These are phyloP conservation scores for Craterocephalus amniculus DNA, from an alignment of 2,797 vertebrate genomes.

Conservation along the genomic window DNA sequence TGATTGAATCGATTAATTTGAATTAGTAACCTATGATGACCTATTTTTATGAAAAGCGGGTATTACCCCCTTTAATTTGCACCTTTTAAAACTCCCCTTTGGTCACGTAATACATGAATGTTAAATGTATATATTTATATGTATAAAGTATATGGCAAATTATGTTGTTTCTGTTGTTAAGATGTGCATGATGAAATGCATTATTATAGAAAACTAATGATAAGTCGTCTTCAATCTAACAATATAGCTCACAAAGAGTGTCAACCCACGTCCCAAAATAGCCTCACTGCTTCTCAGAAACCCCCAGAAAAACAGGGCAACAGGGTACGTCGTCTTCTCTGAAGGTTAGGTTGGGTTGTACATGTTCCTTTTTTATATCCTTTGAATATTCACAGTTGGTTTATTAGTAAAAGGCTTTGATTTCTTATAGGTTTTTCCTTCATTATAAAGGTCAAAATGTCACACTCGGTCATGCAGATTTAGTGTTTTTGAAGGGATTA, in stretches of 20 bases:
- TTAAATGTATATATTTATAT: too few relatives aligned
- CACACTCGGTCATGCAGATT: conserved; percentile 52
- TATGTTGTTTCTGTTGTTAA: too few relatives aligned
- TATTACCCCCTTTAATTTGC: too few relatives aligned
- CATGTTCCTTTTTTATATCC: not conserved
- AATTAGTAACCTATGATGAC: too few relatives aligned
- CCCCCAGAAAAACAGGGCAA: too few relatives aligned
- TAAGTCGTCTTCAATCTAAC: not conserved
- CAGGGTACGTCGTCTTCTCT: too few relatives aligned
- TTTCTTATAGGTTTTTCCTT: conserved; percentile 22
- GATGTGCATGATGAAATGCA: not conserved
- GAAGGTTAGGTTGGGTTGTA: too few relatives aligned
- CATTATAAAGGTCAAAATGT: conserved; percentile 41
- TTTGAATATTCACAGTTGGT: not conserved
- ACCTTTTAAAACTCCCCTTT: too few relatives aligned
- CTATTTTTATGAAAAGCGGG: too few relatives aligned
- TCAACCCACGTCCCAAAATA: not conserved
- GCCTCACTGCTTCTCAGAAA: not conserved
- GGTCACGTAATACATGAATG: too few relatives aligned
- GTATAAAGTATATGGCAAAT: too few relatives aligned
- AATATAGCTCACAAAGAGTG: not conserved
- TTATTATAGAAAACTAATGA: not conserved
- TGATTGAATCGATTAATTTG: too few relatives aligned
- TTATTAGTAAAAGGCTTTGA: conserved; percentile 19
- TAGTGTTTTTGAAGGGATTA: conserved; percentile 60